phyloP scores from a whole-genome alignment of 2,888 invertebrate species.

The Tipula unca region DNA sequence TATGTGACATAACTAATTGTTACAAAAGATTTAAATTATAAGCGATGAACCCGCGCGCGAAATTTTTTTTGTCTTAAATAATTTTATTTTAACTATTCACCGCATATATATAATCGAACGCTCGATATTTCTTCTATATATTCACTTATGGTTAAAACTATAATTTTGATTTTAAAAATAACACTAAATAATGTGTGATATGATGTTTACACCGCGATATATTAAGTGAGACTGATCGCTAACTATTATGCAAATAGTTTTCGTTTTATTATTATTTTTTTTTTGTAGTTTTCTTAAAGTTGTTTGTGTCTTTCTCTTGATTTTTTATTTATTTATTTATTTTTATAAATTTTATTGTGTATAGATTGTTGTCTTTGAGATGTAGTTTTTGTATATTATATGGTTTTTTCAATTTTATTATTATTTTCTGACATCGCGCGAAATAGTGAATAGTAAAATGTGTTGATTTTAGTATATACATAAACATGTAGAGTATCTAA shows the following conservation, averaged over 20 bases:
- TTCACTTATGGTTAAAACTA: neutral
- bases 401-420: neutral
- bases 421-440: neutral
- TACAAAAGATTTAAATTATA: neutral
- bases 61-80: neutral
- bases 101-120: neutral
- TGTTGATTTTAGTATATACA: neutral
- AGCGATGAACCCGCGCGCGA: neutral
- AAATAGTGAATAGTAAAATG: slow-evolving; percentile 14
- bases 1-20: neutral
- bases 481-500: neutral
- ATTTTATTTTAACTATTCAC: neutral
- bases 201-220: slow-evolving; percentile 25
- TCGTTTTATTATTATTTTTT: neutral
- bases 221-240: slow-evolving; percentile 26
- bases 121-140: neutral
- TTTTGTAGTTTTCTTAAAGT: neutral
- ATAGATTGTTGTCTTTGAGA: neutral
- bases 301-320: slow-evolving; percentile 4
- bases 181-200: neutral
- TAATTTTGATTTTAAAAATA: neutral
- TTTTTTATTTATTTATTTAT: slow-evolving; percentile 15
- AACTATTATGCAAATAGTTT: slow-evolving; percentile 26
- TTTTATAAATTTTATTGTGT: neutral
- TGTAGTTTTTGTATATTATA: neutral